Evolutionary conservation across 1,140 invertebrate genomes (phyloP).

Genomic region (Calosoma granatense): DNA sequence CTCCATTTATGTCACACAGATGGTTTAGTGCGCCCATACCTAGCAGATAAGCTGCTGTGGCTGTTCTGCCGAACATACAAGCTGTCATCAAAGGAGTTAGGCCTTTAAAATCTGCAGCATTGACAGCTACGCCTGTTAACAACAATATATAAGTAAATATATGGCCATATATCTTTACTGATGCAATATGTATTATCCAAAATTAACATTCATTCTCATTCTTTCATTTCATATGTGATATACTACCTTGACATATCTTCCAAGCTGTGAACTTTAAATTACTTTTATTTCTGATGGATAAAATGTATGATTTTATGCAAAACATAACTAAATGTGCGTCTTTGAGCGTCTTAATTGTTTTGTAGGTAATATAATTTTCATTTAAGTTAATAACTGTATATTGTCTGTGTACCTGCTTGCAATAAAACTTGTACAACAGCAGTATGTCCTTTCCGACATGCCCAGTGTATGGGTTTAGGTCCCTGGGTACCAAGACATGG

Average conservation of each 20-base stretch:
- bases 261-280: no score
- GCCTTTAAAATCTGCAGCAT: constrained; percentile 83
- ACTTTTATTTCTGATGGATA: no score
- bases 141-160: no score
- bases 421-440: constrained; percentile 73
- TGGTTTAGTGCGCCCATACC: constrained; percentile 74
- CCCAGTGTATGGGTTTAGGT: constrained; percentile 86
- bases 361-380: no score
- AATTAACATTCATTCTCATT: no score
- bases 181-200: constrained; percentile 13
- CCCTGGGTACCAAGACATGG: constrained; percentile 80
- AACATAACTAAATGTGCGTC: no score
- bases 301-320: no score
- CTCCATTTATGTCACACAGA: constrained; percentile 82
- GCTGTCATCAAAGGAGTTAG: constrained; percentile 84
- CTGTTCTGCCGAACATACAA: constrained; percentile 85
- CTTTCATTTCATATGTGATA: no score
- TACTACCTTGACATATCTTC: no score
- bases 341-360: no score
- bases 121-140: constrained; percentile 65
- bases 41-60: constrained; percentile 77
- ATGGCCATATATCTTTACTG: constrained; percentile 36
- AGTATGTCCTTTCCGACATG: constrained; percentile 70
- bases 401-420: constrained; percentile 48
- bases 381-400: no score